phyloP scores from a whole-genome alignment of 64 coral and sea anemone genomes.

The Stichodactyla mertensii region DNA sequence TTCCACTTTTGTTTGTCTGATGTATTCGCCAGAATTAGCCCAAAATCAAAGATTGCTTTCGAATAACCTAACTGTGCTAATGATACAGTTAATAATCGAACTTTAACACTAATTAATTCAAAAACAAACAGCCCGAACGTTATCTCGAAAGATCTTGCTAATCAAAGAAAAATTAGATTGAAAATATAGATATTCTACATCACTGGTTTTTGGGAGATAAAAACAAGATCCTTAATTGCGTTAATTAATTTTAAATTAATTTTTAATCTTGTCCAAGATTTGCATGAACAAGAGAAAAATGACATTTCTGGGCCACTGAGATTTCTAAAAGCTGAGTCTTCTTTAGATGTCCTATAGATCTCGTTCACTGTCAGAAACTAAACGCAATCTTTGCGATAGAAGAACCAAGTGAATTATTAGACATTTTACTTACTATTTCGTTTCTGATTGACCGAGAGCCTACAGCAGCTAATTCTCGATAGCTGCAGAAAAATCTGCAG shows the following conservation, averaged over 20 bases:
- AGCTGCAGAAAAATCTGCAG: too few relatives aligned
- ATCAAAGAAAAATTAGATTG: not conserved
- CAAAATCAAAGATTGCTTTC: not conserved
- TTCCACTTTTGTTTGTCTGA: not conserved
- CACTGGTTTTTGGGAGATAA: not conserved
- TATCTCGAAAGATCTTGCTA: not conserved
- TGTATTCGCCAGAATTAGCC: not conserved
- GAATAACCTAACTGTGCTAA: not conserved
- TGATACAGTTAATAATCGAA: not conserved
- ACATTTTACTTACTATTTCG: too few relatives aligned
- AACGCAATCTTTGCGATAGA: too few relatives aligned
- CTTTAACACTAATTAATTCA: not conserved
- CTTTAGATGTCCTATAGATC: too few relatives aligned
- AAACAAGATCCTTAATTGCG: not conserved
- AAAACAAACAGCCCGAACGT: not conserved
- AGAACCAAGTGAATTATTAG: too few relatives aligned
- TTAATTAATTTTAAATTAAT: not conserved
- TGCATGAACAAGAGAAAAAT: not conserved
- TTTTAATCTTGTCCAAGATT: not conserved
- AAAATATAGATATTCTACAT: not conserved
- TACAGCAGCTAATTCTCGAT: too few relatives aligned
- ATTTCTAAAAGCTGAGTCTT: not conserved
- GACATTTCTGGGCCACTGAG: not conserved
- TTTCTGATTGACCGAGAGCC: too few relatives aligned
- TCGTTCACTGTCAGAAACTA: too few relatives aligned